Evolutionary conservation across 2,888 invertebrate genomes (phyloP).

Genomic region (Chrysomela aeneicollis): DNA sequence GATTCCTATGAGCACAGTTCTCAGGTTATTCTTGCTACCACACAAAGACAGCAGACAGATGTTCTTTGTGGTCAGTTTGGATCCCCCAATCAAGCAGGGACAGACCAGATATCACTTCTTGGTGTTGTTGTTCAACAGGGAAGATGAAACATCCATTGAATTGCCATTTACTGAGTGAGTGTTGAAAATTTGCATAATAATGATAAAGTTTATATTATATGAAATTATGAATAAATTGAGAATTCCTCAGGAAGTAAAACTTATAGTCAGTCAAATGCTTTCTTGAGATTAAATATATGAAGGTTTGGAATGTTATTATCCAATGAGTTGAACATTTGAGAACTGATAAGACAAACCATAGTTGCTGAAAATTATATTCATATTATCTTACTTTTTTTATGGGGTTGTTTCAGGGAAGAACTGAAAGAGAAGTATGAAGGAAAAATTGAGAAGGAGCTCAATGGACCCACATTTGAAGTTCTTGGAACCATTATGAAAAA

Average conservation of each 20-base stretch:
- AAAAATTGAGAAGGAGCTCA: slow-evolving; percentile 87
- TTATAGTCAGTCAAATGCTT: no score
- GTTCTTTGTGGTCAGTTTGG: slow-evolving; percentile 97
- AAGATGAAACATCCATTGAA: slow-evolving; percentile 92
- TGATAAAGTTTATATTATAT: no score
- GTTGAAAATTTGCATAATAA: not conserved
- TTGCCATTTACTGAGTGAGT: slow-evolving; percentile 90
- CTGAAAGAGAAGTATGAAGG: slow-evolving; percentile 92
- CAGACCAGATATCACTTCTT: slow-evolving; percentile 98
- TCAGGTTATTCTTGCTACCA: slow-evolving; percentile 92
- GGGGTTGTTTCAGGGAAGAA: slow-evolving; percentile 72
- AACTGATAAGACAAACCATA: no score
- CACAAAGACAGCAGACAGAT: slow-evolving; percentile 98
- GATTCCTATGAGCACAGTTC: slow-evolving; percentile 96
- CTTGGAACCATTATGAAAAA: slow-evolving; percentile 97
- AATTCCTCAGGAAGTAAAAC: no score
- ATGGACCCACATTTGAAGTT: slow-evolving; percentile 94
- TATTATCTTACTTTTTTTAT: slow-evolving; percentile 3
- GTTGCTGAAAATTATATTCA: no score
- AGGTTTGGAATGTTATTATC: no score
- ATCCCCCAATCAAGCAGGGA: slow-evolving; percentile 99
- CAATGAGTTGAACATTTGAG: no score
- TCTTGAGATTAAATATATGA: no score
- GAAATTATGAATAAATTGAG: no score
- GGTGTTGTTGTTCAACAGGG: slow-evolving; percentile 92